Conservation (phyloP, 2,113 vertebrate genomes). For the Elanus axillaris region DNA sequence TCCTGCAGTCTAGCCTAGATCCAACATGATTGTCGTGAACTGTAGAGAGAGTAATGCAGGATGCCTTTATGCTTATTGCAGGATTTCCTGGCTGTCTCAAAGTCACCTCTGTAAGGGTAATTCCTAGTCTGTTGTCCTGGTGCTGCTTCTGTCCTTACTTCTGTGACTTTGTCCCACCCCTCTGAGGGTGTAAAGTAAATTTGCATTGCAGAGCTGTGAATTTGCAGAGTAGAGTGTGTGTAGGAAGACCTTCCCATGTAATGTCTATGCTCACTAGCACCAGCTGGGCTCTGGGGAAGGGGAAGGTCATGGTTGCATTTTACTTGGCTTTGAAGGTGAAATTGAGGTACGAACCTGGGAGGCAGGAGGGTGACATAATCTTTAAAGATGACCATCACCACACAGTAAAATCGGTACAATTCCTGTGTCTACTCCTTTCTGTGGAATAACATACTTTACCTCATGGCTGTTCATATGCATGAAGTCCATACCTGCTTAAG, state of each 20-base stretch:
- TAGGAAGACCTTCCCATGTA: accelerated
- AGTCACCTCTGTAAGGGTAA: accelerated
- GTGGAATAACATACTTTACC: no score
- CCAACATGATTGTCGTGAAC: background rate
- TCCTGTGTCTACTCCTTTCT: background rate
- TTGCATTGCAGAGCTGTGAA: background rate
- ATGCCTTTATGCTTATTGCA: accelerated
- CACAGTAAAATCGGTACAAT: accelerated
- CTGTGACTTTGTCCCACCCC: background rate
- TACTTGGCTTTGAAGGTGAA: background rate
- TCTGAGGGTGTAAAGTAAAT: background rate
- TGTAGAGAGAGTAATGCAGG: accelerated
- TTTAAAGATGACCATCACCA: accelerated
- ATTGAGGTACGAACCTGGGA: background rate
- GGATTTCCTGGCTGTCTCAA: background rate
- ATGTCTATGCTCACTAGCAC: accelerated
- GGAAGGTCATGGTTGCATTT: accelerated
- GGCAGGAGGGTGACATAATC: accelerated
- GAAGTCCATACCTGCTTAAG: background rate
- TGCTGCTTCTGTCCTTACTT: background rate
- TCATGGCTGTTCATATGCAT: accelerated
- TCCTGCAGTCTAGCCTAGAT: background rate
- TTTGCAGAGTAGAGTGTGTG: accelerated
- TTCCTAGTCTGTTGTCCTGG: background rate
- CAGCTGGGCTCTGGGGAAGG: background rate